phyloP scores from a whole-genome alignment of 2,888 invertebrate species.

The Melipona beecheii region DNA sequence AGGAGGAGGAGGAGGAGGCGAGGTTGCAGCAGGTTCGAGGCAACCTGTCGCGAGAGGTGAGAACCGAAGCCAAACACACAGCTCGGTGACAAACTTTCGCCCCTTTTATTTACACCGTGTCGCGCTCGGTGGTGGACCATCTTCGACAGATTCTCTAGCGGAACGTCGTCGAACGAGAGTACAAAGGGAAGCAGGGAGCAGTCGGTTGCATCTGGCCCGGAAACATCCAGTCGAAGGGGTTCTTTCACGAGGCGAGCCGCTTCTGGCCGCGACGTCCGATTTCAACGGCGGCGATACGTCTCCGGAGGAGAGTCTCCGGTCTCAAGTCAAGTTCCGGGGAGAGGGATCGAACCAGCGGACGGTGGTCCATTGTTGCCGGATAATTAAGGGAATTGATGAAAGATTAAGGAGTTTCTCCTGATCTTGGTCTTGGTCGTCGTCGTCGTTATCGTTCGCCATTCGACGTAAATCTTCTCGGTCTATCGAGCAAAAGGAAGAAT shows the following conservation, averaged over 20 bases:
- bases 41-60: not conserved
- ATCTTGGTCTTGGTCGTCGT: not conserved
- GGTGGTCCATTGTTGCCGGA: constrained; percentile 73
- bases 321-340: not conserved
- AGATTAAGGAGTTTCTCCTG: constrained; percentile 72
- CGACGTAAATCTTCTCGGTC: constrained; percentile 23
- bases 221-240: constrained; percentile 37
- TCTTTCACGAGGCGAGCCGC: constrained; percentile 34
- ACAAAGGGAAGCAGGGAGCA: constrained; percentile 34
- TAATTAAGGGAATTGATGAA: constrained; percentile 80
- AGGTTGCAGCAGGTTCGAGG: not conserved
- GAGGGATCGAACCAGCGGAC: constrained; percentile 56
- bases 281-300: constrained; percentile 50
- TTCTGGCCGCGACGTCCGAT: constrained; percentile 61
- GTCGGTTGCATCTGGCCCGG: constrained; percentile 49
- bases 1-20: not conserved
- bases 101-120: constrained; percentile 43
- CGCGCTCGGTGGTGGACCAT: not conserved
- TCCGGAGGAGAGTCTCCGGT: constrained; percentile 4
- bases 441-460: constrained; percentile 15
- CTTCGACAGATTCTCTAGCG: constrained; percentile 25
- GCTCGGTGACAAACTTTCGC: not conserved
- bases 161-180: constrained; percentile 6
- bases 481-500: constrained; percentile 13
- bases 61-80: not conserved